phyloP scores from a whole-genome alignment of 2,888 invertebrate species.

The Hydroisotoma schaefferi region DNA sequence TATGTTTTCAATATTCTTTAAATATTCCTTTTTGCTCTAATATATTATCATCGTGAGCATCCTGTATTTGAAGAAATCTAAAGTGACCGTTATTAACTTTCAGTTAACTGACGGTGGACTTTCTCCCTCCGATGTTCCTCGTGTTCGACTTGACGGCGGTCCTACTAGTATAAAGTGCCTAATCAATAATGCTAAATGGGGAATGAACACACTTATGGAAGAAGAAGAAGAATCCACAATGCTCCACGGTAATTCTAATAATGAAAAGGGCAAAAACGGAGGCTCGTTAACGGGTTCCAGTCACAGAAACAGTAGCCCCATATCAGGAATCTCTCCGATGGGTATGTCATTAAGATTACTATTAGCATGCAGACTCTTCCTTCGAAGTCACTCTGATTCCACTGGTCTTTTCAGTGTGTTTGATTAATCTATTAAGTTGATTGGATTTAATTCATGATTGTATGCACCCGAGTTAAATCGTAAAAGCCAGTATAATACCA shows the following conservation, averaged over 20 bases:
- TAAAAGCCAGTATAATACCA: too few relatives aligned
- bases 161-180: constrained; percentile 48
- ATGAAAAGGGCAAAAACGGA: constrained; percentile 31
- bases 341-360: too few relatives aligned
- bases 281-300: constrained; percentile 37
- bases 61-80: too few relatives aligned
- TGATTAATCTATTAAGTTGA: too few relatives aligned
- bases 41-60: too few relatives aligned
- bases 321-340: constrained; percentile 28
- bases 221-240: constrained; percentile 42
- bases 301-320: constrained; percentile 40
- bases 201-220: constrained; percentile 48
- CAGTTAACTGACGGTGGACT: constrained; percentile 44
- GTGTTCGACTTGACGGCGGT: constrained; percentile 46
- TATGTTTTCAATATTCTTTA: too few relatives aligned
- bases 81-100: constrained; percentile 1
- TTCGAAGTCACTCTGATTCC: too few relatives aligned
- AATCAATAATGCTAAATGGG: constrained; percentile 48
- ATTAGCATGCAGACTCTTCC: too few relatives aligned
- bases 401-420: too few relatives aligned
- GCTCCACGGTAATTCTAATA: constrained; percentile 21
- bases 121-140: constrained; percentile 45
- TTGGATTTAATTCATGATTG: too few relatives aligned
- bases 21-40: too few relatives aligned
- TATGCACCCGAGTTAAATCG: too few relatives aligned